Conservation (phyloP, 2,888 invertebrate species). For the Torymus texanus region DNA sequence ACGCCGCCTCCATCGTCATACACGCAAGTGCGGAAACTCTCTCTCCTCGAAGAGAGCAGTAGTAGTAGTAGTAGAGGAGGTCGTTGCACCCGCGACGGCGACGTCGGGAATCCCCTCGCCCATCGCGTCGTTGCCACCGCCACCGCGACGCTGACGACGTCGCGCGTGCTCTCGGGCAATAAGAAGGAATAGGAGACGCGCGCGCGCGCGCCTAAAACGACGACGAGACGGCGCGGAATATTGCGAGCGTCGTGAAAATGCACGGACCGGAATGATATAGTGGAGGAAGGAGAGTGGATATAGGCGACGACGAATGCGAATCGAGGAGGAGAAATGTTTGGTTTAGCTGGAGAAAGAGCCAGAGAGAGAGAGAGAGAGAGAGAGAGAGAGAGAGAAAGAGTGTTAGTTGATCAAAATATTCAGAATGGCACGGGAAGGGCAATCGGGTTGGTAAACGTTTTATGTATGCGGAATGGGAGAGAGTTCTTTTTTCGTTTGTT, state of each 20-base stretch:
- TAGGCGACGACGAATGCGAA: background rate
- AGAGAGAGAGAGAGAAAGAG: background rate
- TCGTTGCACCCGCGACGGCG: slow-evolving; percentile 37
- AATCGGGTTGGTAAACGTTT: too few relatives aligned
- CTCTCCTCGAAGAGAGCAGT: too few relatives aligned
- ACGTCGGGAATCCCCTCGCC: slow-evolving; percentile 15
- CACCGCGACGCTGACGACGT: too few relatives aligned
- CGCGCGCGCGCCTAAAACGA: slow-evolving; percentile 11
- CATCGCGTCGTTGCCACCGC: background rate
- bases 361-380: background rate
- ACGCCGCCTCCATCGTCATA: too few relatives aligned
- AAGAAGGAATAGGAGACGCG: slow-evolving; percentile 23
- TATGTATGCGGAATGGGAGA: too few relatives aligned
- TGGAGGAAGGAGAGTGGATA: too few relatives aligned
- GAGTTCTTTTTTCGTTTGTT: too few relatives aligned
- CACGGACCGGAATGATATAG: too few relatives aligned
- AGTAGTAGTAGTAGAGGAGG: slow-evolving; percentile 6
- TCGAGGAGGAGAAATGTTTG: too few relatives aligned
- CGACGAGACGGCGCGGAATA: background rate
- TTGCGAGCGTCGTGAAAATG: background rate
- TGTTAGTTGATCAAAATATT: too few relatives aligned
- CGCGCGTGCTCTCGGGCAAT: slow-evolving; percentile 22
- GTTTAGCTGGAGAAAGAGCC: background rate
- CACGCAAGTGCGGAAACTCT: too few relatives aligned
- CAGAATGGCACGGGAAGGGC: too few relatives aligned